These are phyloP conservation scores for Cochlearius cochlearius DNA, from an alignment of 2,113 vertebrate genomes.

Conservation along the genomic window DNA sequence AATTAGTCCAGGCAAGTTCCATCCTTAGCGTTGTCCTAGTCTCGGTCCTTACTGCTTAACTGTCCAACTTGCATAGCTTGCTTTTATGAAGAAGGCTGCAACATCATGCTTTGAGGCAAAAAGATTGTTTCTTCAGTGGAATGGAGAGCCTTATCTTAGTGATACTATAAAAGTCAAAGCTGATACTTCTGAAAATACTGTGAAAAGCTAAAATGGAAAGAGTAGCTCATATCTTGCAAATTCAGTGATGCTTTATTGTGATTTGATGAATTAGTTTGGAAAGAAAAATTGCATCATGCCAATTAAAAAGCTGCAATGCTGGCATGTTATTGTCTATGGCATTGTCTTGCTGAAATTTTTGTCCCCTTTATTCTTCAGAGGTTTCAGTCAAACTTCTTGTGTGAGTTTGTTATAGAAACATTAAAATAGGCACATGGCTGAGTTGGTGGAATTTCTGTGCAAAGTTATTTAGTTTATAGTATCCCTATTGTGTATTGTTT, in stretches of 20 bases:
- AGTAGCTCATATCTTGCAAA: not conserved
- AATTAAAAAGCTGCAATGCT: constrained; percentile 17
- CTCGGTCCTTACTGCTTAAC: not conserved
- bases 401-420: constrained; percentile 11
- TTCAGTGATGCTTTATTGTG: not conserved
- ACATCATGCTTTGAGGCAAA: not conserved
- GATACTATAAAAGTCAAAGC: not conserved
- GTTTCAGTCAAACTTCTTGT: constrained; percentile 4
- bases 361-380: not conserved
- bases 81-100: not conserved
- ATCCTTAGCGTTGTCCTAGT: not conserved
- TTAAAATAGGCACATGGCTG: constrained; percentile 46
- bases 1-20: not conserved
- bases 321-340: not conserved
- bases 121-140: not conserved
- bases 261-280: not conserved
- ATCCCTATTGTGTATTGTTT: constrained; percentile 61
- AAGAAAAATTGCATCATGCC: constrained; percentile 7
- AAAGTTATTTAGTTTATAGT: constrained; percentile 46
- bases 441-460: constrained; percentile 44
- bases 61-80: not conserved
- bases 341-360: not conserved
- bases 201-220: not conserved
- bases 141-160: not conserved
- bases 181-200: not conserved